These are phyloP conservation scores for human (Homo sapiens) DNA, from an alignment of 2,113 vertebrate species.

Conservation along the genomic window DNA sequence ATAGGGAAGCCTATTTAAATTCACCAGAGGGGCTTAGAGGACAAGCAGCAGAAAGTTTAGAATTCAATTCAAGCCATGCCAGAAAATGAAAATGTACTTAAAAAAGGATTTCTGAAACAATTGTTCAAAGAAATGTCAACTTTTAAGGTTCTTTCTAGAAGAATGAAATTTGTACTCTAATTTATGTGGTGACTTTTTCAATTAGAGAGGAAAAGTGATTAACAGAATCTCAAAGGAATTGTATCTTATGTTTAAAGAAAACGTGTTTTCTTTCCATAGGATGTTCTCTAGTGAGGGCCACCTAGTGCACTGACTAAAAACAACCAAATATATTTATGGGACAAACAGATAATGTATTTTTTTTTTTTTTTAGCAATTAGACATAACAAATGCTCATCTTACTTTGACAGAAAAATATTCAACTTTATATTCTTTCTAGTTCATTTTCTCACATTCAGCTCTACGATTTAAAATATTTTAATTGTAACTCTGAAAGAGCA, in stretches of 20 bases:
- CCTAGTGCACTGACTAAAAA: neutral
- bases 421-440: neutral
- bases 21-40: conserved; percentile 84
- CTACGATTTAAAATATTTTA: neutral
- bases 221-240: conserved; percentile 61
- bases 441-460: neutral
- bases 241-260: conserved; percentile 43
- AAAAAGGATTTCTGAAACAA: conserved; percentile 83
- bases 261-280: conserved; percentile 13
- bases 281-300: neutral
- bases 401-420: neutral
- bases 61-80: conserved; percentile 82
- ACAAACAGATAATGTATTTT: neutral
- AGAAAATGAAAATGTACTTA: conserved; percentile 84
- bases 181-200: conserved; percentile 63
- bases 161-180: conserved; percentile 70
- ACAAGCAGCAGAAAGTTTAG: conserved; percentile 84
- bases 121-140: conserved; percentile 81
- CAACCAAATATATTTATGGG: neutral
- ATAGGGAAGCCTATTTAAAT: conserved; percentile 87
- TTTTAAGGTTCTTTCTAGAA: conserved; percentile 69
- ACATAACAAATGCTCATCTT: neutral
- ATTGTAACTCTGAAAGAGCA: neutral
- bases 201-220: conserved; percentile 65
- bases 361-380: neutral